A percentile compares a stretch with the other conserved stretches of the same genome.
Conservation (phyloP, 2,113 vertebrate species). For the Ctenomys sociabilis region DNA sequence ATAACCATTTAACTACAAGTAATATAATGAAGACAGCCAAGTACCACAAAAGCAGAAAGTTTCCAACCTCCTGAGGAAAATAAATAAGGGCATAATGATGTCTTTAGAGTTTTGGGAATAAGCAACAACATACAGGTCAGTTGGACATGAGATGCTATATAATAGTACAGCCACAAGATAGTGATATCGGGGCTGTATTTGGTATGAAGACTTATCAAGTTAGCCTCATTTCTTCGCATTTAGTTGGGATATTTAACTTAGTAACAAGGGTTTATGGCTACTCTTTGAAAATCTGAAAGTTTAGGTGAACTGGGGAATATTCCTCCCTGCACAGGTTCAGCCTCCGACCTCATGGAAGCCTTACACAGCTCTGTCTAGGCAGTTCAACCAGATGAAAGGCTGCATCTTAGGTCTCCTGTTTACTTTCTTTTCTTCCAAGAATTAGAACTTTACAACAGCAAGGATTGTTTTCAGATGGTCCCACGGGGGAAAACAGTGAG, state of each 20-base stretch:
- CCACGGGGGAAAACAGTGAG: not conserved
- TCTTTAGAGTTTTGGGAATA: not conserved
- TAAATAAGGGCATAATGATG: not conserved
- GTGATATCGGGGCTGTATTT: not conserved
- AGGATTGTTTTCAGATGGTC: not conserved
- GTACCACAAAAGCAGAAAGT: constrained; percentile 29
- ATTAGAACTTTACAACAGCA: not conserved
- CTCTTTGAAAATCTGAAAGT: constrained; percentile 25
- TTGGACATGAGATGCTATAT: rapidly evolving
- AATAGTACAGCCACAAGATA: not conserved
- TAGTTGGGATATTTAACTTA: constrained; percentile 10
- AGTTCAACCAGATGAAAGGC: not conserved
- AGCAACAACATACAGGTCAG: not conserved
- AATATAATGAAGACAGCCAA: constrained; percentile 40
- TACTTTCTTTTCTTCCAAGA: not conserved
- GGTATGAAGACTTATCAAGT: not conserved
- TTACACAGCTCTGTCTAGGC: not conserved
- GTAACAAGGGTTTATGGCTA: constrained; percentile 1
- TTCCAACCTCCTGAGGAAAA: not conserved
- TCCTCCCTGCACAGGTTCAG: not conserved
- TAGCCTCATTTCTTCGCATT: not conserved
- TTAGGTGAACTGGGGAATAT: not conserved
- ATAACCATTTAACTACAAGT: constrained; percentile 34
- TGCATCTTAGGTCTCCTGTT: constrained; percentile 29
- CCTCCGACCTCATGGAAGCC: not conserved